These are phyloP conservation scores for Halocynthia roretzi DNA, from an alignment of 23 tunicate species.

Conservation along the genomic window DNA sequence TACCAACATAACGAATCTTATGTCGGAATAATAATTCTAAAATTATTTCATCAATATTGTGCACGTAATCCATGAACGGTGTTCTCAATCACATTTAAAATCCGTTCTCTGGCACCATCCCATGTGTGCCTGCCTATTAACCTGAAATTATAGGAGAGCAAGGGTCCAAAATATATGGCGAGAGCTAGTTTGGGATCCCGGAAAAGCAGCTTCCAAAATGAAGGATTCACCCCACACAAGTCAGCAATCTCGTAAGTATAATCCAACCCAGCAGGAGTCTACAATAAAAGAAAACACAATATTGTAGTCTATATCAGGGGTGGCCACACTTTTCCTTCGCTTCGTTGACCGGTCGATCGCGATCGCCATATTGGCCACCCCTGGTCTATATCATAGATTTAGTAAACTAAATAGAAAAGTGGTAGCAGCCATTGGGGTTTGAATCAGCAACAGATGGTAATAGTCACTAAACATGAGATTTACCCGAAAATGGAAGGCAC, in stretches of 20 bases:
- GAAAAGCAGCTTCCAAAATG: constrained; percentile 35
- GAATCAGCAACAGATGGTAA: no score
- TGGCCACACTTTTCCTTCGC: no score
- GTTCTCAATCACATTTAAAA: constrained; percentile 11
- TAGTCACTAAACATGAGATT: no score
- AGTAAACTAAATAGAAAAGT: no score
- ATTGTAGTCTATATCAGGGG: no score
- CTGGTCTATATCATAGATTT: no score
- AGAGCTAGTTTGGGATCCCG: constrained; percentile 46
- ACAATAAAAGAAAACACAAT: background rate
- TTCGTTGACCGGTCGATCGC: no score
- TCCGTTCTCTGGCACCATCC: constrained; percentile 11
- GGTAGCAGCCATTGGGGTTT: no score
- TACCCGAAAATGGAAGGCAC: background rate
- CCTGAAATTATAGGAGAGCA: constrained; percentile 46
- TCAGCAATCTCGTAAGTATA: constrained; percentile 55
- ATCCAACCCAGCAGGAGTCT: constrained; percentile 14
- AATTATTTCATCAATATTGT: background rate
- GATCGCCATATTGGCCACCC: no score
- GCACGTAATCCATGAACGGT: background rate
- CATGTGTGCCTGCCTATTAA: constrained; percentile 28
- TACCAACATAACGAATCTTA: background rate
- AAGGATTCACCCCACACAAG: constrained; percentile 21
- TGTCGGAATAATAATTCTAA: background rate
- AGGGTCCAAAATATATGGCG: constrained; percentile 39